Conservation (phyloP, 2,888 invertebrate species). For the Tridacna crocea region DNA sequence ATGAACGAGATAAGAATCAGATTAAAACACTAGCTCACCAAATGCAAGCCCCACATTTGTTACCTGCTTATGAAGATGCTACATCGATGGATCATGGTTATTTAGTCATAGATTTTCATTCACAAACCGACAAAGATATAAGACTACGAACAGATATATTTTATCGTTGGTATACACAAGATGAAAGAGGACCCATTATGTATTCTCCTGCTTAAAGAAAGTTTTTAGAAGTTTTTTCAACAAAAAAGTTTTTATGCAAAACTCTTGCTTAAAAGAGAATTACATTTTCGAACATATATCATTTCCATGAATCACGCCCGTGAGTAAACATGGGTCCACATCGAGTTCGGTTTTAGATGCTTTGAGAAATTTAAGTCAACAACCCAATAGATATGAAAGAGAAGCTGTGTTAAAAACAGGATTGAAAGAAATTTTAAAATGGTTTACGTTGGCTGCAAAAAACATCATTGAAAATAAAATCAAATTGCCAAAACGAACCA, state of each 20-base stretch:
- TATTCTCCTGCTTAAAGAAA: neutral
- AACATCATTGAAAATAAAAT: neutral
- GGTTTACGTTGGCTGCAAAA: neutral
- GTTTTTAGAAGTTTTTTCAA: no score
- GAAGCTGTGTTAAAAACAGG: slow-evolving; percentile 6
- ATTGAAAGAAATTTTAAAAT: slow-evolving; percentile 25
- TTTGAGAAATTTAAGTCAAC: slow-evolving; percentile 7
- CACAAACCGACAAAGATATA: neutral
- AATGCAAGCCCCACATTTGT: slow-evolving; percentile 23
- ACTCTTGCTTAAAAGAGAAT: no score
- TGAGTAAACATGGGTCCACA: slow-evolving; percentile 5
- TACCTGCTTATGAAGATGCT: slow-evolving; percentile 8
- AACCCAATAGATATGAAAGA: slow-evolving; percentile 2
- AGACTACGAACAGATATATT: slow-evolving; percentile 25
- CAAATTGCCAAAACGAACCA: slow-evolving; percentile 15
- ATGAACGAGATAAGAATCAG: slow-evolving; percentile 17
- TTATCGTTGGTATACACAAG: slow-evolving; percentile 11
- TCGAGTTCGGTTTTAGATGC: slow-evolving; percentile 2
- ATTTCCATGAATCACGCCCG: no score
- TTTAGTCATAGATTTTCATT: slow-evolving; percentile 21
- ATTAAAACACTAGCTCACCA: slow-evolving; percentile 18
- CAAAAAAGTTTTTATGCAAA: no score
- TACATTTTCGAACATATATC: no score
- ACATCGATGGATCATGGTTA: slow-evolving; percentile 8
- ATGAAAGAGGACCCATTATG: neutral